phyloP scores from a whole-genome alignment of 2,888 invertebrate genomes.

The Adineta ricciae region DNA sequence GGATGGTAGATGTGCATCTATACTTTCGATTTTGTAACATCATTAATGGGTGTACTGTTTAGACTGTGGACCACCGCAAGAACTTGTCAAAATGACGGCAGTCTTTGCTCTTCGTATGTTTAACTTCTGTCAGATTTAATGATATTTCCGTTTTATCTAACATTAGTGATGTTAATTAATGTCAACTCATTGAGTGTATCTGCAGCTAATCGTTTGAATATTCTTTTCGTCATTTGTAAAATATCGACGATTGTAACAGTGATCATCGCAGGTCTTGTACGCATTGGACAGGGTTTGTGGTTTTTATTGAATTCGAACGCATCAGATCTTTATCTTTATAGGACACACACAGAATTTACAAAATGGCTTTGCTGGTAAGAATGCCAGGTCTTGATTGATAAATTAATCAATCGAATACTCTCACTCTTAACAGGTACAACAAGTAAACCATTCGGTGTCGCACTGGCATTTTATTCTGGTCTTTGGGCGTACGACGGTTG shows the following conservation, averaged over 20 bases:
- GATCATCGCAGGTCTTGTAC: slow-evolving; percentile 68
- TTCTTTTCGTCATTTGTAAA: slow-evolving; percentile 82
- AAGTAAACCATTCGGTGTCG: neutral
- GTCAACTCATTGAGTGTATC: slow-evolving; percentile 89
- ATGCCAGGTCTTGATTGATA: neutral
- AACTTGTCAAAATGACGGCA: slow-evolving; percentile 39
- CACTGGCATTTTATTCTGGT: slow-evolving; percentile 64
- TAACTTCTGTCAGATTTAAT: neutral
- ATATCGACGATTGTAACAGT: slow-evolving; percentile 75
- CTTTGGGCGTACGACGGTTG: slow-evolving; percentile 78
- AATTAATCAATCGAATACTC: neutral
- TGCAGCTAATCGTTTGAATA: slow-evolving; percentile 81
- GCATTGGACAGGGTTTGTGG: slow-evolving; percentile 28
- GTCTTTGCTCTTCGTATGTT: slow-evolving; percentile 39
- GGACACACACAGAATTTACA: neutral
- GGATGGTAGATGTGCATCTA: neutral
- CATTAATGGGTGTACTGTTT: neutral
- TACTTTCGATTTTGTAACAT: neutral
- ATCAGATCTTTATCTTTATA: neutral
- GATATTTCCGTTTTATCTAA: neutral
- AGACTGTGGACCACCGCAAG: slow-evolving; percentile 36
- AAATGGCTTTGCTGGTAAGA: neutral
- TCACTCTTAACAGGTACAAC: neutral
- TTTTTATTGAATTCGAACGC: neutral
- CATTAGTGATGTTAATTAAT: slow-evolving; percentile 72